Evolutionary conservation across 2,888 invertebrate genomes (phyloP).

Genomic region (Drosophila eohydei): DNA sequence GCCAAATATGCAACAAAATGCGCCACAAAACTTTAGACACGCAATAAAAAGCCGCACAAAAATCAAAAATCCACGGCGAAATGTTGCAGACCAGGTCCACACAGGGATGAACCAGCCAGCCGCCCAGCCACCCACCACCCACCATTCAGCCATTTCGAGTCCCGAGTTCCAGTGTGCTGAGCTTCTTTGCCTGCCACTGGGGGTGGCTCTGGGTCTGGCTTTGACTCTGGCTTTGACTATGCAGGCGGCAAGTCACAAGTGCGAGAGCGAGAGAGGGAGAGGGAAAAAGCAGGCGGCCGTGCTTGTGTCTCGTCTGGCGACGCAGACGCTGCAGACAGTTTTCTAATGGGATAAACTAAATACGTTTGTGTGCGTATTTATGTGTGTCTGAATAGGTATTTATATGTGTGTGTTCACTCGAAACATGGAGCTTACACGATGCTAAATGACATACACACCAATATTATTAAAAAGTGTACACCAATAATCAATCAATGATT

Average conservation of each 20-base stretch:
- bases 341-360: slow-evolving; percentile 70
- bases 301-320: slow-evolving; percentile 63
- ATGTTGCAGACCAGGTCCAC: slow-evolving; percentile 54
- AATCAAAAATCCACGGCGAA: slow-evolving; percentile 64
- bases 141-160: slow-evolving; percentile 11
- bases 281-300: slow-evolving; percentile 4
- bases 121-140: slow-evolving; percentile 8
- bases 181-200: slow-evolving; percentile 24
- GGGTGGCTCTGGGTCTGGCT: slow-evolving; percentile 55
- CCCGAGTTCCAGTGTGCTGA: slow-evolving; percentile 10
- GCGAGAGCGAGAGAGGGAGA: not conserved
- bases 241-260: slow-evolving; percentile 25
- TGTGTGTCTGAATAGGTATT: slow-evolving; percentile 2
- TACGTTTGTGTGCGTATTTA: not conserved
- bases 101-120: slow-evolving; percentile 22
- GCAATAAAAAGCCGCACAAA: slow-evolving; percentile 62
- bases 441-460: slow-evolving; percentile 20
- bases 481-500: not conserved
- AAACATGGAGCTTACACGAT: slow-evolving; percentile 34
- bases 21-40: slow-evolving; percentile 52
- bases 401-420: slow-evolving; percentile 12
- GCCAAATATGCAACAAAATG: slow-evolving; percentile 41
- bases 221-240: slow-evolving; percentile 25
- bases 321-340: slow-evolving; percentile 63
- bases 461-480: not conserved